phyloP scores from a whole-genome alignment of 2,113 vertebrate genomes.

The Seriola dumerili region DNA sequence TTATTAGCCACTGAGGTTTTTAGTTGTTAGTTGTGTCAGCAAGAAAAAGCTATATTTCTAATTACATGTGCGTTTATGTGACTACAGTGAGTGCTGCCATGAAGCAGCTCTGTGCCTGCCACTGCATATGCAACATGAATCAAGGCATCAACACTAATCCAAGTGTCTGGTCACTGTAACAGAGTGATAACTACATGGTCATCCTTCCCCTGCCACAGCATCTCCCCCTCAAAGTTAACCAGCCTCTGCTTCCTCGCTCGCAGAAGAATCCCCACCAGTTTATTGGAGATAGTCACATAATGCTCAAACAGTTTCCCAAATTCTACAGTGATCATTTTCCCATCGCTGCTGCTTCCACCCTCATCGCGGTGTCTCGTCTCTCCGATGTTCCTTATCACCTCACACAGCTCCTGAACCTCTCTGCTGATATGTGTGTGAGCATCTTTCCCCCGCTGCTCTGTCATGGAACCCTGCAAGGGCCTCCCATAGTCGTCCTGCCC shows the following conservation, averaged over 20 bases:
- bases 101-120: neutral
- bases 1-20: neutral
- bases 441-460: conserved; percentile 89
- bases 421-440: conserved; percentile 87
- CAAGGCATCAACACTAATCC: conserved; percentile 3
- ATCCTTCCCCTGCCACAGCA: conserved; percentile 95
- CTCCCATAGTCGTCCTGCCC: conserved; percentile 85
- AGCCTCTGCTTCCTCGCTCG: conserved; percentile 90
- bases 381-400: conserved; percentile 86
- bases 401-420: conserved; percentile 89
- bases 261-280: conserved; percentile 91
- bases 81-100: conserved; percentile 5
- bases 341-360: conserved; percentile 61
- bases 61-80: neutral
- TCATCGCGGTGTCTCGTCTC: conserved; percentile 30
- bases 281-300: conserved; percentile 92
- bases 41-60: neutral
- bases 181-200: conserved; percentile 88
- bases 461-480: conserved; percentile 88
- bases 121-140: neutral
- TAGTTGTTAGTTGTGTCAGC: neutral
- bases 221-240: conserved; percentile 92
- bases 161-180: conserved; percentile 72
- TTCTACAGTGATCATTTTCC: conserved; percentile 74
- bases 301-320: conserved; percentile 90